phyloP scores from a whole-genome alignment of 2,113 vertebrate species.

The Microcebus lehilahytsara region DNA sequence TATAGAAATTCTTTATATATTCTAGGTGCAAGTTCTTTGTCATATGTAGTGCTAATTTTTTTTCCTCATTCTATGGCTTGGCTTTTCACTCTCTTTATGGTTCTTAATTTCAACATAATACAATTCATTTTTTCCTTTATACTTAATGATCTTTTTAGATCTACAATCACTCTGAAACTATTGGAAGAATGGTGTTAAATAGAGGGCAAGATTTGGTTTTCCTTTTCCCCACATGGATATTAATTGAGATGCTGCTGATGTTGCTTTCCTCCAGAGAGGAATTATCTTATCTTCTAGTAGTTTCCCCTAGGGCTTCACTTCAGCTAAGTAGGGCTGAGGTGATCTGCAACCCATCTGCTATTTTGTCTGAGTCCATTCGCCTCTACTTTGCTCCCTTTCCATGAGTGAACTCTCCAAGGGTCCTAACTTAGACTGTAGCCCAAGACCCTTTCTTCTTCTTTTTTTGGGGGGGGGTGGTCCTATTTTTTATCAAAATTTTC shows the following conservation, averaged over 20 bases:
- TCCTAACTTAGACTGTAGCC: neutral
- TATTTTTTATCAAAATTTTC: neutral
- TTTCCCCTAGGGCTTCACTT: neutral
- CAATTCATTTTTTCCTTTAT: neutral
- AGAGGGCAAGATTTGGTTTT: neutral
- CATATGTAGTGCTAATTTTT: neutral
- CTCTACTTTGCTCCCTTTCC: neutral
- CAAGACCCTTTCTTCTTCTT: neutral
- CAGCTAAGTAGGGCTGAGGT: neutral
- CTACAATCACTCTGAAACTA: neutral
- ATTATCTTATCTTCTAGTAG: neutral
- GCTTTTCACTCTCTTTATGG: neutral
- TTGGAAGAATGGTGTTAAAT: neutral
- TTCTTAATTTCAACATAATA: constrained; percentile 22
- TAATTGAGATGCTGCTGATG: neutral
- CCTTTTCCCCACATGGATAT: neutral
- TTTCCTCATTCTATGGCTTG: neutral
- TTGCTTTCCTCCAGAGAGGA: neutral
- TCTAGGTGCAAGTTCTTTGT: neutral
- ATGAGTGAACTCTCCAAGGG: neutral
- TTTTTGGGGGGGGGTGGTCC: neutral
- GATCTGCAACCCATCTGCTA: neutral
- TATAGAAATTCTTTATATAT: neutral
- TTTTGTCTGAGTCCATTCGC: neutral
- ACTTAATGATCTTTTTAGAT: neutral